Evolutionary conservation across 30 jellyfish, hydroid and myxozoan species (phyloP).

Genomic region (Hydra vulgaris): DNA sequence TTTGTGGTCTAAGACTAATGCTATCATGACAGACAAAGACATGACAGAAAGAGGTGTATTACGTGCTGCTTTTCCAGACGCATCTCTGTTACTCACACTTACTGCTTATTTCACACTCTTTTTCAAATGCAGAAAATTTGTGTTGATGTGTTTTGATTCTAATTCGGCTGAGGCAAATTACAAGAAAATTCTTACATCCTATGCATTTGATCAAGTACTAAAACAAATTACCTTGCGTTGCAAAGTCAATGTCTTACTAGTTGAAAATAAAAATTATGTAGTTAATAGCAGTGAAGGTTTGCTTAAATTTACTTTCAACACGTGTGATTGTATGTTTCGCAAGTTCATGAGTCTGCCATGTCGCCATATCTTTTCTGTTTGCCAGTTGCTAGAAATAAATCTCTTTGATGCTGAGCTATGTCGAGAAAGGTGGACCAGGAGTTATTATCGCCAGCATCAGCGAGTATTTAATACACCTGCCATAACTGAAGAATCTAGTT

Average conservation of each 20-base stretch:
- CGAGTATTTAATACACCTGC: constrained; percentile 2
- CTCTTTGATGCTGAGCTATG: constrained; percentile 33
- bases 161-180: background rate
- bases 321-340: constrained; percentile 4
- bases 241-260: background rate
- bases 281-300: background rate
- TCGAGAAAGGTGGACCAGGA: constrained; percentile 36
- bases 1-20: no score
- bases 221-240: background rate
- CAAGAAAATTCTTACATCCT: constrained; percentile 18
- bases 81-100: no score
- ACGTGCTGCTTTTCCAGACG: no score
- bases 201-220: constrained; percentile 22
- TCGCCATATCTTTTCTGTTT: background rate
- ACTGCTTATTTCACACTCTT: constrained; percentile 27
- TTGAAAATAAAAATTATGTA: no score
- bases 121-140: background rate
- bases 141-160: background rate
- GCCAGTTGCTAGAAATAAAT: background rate
- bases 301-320: background rate
- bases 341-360: constrained; percentile 19
- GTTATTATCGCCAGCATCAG: constrained; percentile 4
- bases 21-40: no score
- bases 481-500: background rate
- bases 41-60: no score